Evolutionary conservation across 2,113 vertebrate genomes (phyloP), one percentile per base, ranked within the genome.

Genomic region (Diphyllodes magnificus): DNA sequence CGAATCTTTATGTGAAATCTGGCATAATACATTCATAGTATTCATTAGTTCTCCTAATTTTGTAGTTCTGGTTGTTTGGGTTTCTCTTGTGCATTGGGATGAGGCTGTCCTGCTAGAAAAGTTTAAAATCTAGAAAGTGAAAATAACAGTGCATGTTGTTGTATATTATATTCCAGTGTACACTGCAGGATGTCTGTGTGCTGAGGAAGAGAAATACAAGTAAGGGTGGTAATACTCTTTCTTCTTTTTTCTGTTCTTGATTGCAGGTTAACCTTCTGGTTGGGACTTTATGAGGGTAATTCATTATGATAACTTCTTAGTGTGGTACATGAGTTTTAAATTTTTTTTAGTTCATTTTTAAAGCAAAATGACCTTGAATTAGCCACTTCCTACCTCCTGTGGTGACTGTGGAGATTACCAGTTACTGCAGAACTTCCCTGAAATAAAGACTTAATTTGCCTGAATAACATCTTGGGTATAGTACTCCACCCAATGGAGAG

Each of bases 391-490:
- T 50, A 31, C 31, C 23, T 40, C 23, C 33, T 88, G 47, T 69
- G 45, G 31, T 84, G 40, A 17, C 50, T 90, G 9, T 64, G 30
- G 19, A 82, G 81, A 76, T 80, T 49, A 83, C 37, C 2, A 22
- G 61, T 68, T 73, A 40, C 59, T 84, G 66, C 51, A 88, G 35
- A 72, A 51, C 40, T 88, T 92, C 22, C 13, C 33, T 76, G 40
- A 92, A 88, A 76, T 47, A 63, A 79, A 82, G 61, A 76, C 33
- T 63, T 63, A 25, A 94, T 92, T 79, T 82, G 61, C 8, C 47
- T 71, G 47, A 57, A 16, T 79, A 79, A 54, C 45, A 51, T 69
- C 39, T 56, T 80, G 39, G 33, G 27, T 72, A 7, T 59, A 30
- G 53, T 79, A 59, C 17, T 82, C 42, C 40, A 71, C 57, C 39